Base-by-base conservation (phyloP, 2,888 invertebrate species). In the Cerceris ruficornis region DNA sequence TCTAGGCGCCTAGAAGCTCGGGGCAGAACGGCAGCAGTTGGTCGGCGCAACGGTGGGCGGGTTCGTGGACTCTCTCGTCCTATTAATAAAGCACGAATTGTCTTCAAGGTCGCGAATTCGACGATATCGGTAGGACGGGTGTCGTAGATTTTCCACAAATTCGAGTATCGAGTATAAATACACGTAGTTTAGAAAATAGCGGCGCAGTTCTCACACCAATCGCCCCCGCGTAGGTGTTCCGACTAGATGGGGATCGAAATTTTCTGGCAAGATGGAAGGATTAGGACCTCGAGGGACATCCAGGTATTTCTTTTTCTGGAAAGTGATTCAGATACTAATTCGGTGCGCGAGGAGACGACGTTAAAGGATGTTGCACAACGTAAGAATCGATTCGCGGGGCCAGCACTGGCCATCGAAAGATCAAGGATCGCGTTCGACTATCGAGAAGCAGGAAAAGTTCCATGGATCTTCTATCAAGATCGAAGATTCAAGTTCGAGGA, bases 61-160 rank as follows among this genome's bases (percentile, higher is more conserved):
- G 69, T 87, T 86, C 81, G 83, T 85, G 82, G 87, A 87, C 86
- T 85, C 81, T 28, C 74, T 55, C 72, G 39, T 66, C 77, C 89
- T 90, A 90, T 88, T 89, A 90, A 90, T 90, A 90, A 86, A 86
- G 62, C 78, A 78, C 75, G 77, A 77, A 77, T 83, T 87, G 75
- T 81, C 79, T 88, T 84, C 90, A 90, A 90, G 90, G 90, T 88
- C 83, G 77, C 61, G 66, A 49, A 73, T 81, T 78, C 75, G 61
- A 78, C 70, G 74, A 80, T 73, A 82, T 72, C 79, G 70, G 41
- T 46, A 62, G 43, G 75, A 60, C 28, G 28, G 54, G 61, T 69
- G 67, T 80, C 75, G 66, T 67, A 55, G 60, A 70, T 77, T 81
- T 77, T 75, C 76, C 77, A 66, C 60, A 77, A 84, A 73, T 77